Percentiles rank a stretch among this genome's conserved stretches.
These are phyloP conservation scores for Otus sunia DNA, from an alignment of 2,113 vertebrate genomes.

Conservation along the genomic window DNA sequence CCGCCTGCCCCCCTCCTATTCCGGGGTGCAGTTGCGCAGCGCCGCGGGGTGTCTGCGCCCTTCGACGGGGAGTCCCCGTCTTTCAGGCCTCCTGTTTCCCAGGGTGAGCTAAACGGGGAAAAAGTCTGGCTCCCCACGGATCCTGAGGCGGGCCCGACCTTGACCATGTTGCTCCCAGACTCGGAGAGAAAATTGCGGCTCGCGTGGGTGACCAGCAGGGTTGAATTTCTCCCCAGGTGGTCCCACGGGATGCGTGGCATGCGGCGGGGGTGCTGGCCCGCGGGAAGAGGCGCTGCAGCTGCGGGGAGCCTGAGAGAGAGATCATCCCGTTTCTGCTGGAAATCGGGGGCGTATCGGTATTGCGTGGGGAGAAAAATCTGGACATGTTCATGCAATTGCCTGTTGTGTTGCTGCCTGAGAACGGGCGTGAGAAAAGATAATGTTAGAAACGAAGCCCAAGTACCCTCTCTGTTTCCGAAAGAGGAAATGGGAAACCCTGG, in stretches of 20 bases:
- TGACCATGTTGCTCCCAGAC: background rate
- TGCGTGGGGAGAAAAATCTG: background rate
- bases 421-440: background rate
- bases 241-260: rapidly evolving
- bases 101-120: background rate
- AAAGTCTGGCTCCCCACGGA: rapidly evolving
- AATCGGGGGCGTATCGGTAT: rapidly evolving
- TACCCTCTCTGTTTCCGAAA: background rate
- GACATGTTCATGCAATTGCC: background rate
- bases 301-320: background rate
- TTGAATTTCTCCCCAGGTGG: background rate
- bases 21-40: background rate
- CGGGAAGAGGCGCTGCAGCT: rapidly evolving
- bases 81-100: background rate
- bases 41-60: rapidly evolving
- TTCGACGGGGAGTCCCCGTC: rapidly evolving
- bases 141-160: rapidly evolving
- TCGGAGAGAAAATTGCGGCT: rapidly evolving
- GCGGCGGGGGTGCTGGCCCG: rapidly evolving
- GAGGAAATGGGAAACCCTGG: background rate
- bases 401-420: background rate
- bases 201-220: rapidly evolving
- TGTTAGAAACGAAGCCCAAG: background rate
- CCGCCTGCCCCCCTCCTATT: rapidly evolving
- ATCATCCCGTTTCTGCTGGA: background rate